Percentiles rank a stretch among this genome's conserved stretches.
Conservation (phyloP, 2,113 vertebrate species). For the Siniperca chuatsi region DNA sequence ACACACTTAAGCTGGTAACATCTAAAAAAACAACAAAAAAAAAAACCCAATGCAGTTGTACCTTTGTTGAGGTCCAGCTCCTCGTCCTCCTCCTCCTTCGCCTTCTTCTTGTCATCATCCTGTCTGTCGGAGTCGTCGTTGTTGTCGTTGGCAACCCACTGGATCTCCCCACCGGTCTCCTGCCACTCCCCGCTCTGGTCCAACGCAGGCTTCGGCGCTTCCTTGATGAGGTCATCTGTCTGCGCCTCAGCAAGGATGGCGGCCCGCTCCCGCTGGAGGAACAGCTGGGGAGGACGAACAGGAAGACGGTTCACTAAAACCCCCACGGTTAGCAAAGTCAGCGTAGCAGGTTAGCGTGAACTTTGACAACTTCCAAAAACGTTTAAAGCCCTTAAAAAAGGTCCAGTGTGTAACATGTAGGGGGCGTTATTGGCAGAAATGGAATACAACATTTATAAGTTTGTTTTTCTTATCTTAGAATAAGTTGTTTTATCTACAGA, state of each 20-base stretch:
- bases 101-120: conserved; percentile 80
- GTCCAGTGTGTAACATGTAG: too few relatives aligned
- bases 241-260: conserved; percentile 94
- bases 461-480: too few relatives aligned
- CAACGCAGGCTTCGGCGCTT: conserved; percentile 89
- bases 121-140: conserved; percentile 81
- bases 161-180: conserved; percentile 95
- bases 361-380: background rate
- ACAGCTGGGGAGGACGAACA: conserved; percentile 84
- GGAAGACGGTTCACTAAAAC: background rate
- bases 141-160: conserved; percentile 95
- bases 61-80: conserved; percentile 99
- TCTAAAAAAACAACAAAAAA: rapidly evolving
- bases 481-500: too few relatives aligned
- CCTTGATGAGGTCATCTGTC: conserved; percentile 98
- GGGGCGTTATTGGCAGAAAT: too few relatives aligned
- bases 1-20: rapidly evolving
- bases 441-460: too few relatives aligned
- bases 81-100: conserved; percentile 90
- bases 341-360: background rate
- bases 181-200: conserved; percentile 98
- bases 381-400: background rate
- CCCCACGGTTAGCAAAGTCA: background rate
- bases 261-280: conserved; percentile 94
- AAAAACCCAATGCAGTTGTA: background rate